Base-by-base conservation (phyloP, 1,140 invertebrate genomes). In the Eriocheir sinensis region DNA sequence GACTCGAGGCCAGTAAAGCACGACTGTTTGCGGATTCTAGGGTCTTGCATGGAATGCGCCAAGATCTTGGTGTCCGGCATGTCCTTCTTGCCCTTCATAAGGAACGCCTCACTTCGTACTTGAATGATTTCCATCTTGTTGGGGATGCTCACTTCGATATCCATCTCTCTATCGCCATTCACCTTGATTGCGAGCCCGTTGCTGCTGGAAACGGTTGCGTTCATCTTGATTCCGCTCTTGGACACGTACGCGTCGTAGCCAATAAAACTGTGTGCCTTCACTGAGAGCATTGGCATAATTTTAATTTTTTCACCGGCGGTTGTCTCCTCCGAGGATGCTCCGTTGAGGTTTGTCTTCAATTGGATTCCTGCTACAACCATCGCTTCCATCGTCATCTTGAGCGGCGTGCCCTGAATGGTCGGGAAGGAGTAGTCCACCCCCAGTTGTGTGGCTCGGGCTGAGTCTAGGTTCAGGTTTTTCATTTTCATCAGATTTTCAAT, bases 71-170 rank as follows among this genome's bases (percentile, higher is more conserved):
- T 86, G 21, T 91, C 89, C 36, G 48, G 80, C 60, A 30, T n/a
- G 17, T 83, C 89, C 32, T 12, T 21, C 0, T 53, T 86, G 17
- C 32, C 40, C 34, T 53, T 94, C 44, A 88, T 32, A 9, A 94
- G 38, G 53, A 32, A 79, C 60, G 88, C 79, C 30, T 91, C 94
- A n/a, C 80, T 88, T 38, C 86, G 36, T 9, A 91, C 44, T 21
- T 72, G 30, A 44, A 94, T 32, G 3, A 94, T n/a, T 41, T 94
- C 94, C 94, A 91, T 91, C 21, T 91, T 91, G 17, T 94, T 30
- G 0, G 94, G 94, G 9, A 94, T n/a, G 30, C 92, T 89, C 34
- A 94, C 8, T 12, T 92, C 40, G 40, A 91, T 12, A 44, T 94
- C 38, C 41, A 88, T 0, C 60, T 94, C 90, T 8, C 38, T 86